Base-by-base conservation (phyloP, 1,140 invertebrate genomes). In the Sitophilus oryzae region DNA sequence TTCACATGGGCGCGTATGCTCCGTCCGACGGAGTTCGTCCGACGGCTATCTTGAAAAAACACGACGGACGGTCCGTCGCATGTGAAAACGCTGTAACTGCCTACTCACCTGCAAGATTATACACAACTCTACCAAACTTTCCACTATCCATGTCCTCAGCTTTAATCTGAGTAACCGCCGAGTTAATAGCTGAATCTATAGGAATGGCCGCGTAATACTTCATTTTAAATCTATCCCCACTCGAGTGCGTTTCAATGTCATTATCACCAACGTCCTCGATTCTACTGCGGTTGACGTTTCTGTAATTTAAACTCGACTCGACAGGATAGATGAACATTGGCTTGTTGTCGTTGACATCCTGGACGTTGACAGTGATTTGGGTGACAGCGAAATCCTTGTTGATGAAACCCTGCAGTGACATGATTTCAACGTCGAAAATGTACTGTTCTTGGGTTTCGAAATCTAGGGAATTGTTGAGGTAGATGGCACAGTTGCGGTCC, bases 291-390 rank as follows among this genome's bases (percentile, higher is more conserved):
- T 10, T 51, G 25, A 22, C 48, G 8, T 51, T 40, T 18, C 10
- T 21, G 36, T 3, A 4, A 8, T 41, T 40, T 54, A 2, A 23
- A 15, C 11, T 38, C 14, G 19, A 14, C 18, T 54, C 36, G 2
- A 40, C 36, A 0, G 85, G 82, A 53, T 86, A 88, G 0, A 89
- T 70, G 68, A 94, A 95, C 52, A 81, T 77, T 0, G 92, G 91
- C 2, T 76, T 76, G 67, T 94, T 93, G 65, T 95, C 91, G 65
- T 95, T 95, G 1, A 89, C 80, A 67, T 95, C 91, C 0, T 85
- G 74, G 0, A 96, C 83, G 60, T 88, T 85, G 3, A 96, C 80
- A 55, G 86, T 86, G 0, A 96, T 79, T 65, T 83, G 80, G 0
- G 88, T 82, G 8, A 78, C 79, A 60, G 84, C 86, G 47, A 82